Evolutionary conservation across 2,113 vertebrate species (phyloP).

Genomic region (Semicossyphus pulcher): DNA sequence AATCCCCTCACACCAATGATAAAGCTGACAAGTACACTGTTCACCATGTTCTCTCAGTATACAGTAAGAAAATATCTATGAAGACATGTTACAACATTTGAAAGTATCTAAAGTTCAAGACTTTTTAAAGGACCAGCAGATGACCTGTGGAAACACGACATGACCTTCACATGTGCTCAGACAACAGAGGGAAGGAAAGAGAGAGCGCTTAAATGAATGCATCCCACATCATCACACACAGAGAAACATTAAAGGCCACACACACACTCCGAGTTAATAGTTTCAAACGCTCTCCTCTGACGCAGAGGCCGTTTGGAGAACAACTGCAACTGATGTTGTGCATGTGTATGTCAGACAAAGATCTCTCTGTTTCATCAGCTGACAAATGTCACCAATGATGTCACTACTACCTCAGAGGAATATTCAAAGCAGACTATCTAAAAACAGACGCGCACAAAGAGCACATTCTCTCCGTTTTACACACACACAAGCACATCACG

Average conservation of each 20-base stretch:
- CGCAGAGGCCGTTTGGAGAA: constrained; percentile 19
- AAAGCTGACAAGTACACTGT: no score
- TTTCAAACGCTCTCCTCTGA: constrained; percentile 48
- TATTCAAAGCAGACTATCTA: constrained; percentile 55
- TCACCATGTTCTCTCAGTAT: neutral
- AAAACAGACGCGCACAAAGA: constrained; percentile 55
- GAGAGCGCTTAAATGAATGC: constrained; percentile 14
- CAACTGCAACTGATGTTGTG: constrained; percentile 43
- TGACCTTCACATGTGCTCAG: constrained; percentile 37
- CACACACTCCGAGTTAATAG: constrained; percentile 19
- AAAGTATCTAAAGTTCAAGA: no score
- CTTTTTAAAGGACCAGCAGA: constrained; percentile 9
- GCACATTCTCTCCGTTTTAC: constrained; percentile 28
- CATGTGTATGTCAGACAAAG: constrained; percentile 61
- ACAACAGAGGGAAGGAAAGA: constrained; percentile 2
- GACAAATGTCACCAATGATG: constrained; percentile 74
- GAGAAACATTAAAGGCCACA: constrained; percentile 34
- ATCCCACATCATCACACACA: constrained; percentile 42
- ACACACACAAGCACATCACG: neutral
- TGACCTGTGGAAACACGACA: constrained; percentile 11
- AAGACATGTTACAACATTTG: no score
- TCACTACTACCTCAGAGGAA: constrained; percentile 59
- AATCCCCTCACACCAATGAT: no score
- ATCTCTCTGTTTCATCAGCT: constrained; percentile 63
- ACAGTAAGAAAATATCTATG: neutral